phyloP scores from a whole-genome alignment of 2,888 invertebrate species.

The Sinopyrophorus schimmeli region DNA sequence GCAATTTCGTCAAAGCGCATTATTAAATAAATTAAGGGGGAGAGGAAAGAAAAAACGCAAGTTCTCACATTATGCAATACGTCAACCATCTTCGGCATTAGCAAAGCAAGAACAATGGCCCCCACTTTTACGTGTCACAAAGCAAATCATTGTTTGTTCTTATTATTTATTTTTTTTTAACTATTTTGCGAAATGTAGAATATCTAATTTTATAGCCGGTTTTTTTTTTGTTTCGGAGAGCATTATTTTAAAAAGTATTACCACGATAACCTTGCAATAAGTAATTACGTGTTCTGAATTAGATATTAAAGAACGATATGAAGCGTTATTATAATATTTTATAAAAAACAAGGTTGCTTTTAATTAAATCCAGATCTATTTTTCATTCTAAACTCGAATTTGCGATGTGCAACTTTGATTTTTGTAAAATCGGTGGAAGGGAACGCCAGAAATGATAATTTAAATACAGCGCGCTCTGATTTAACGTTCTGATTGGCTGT shows the following conservation, averaged over 20 bases:
- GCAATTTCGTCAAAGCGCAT: too few species aligned
- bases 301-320: constrained; percentile 19
- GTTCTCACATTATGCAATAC: constrained; percentile 33
- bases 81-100: constrained; percentile 24
- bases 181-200: constrained; percentile 22
- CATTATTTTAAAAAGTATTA: too few species aligned
- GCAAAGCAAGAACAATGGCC: constrained; percentile 30
- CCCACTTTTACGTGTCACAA: constrained; percentile 27
- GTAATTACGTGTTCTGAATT: constrained; percentile 23
- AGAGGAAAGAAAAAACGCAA: too few species aligned
- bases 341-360: constrained; percentile 15
- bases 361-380: constrained; percentile 18
- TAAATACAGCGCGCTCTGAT: too few species aligned
- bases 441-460: too few species aligned
- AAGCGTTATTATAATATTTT: constrained; percentile 12
- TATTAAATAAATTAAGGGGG: too few species aligned
- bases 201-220: constrained; percentile 22
- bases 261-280: constrained; percentile 19
- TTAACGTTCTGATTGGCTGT: too few species aligned
- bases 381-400: constrained; percentile 13
- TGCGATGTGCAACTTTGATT: constrained; percentile 10
- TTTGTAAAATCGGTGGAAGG: too few species aligned
- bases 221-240: constrained; percentile 10
- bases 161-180: too few species aligned
- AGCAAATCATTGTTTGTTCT: constrained; percentile 20